These are phyloP conservation scores for Andinoacara biseriatus DNA, from an alignment of 2,113 vertebrate species.

Conservation along the genomic window DNA sequence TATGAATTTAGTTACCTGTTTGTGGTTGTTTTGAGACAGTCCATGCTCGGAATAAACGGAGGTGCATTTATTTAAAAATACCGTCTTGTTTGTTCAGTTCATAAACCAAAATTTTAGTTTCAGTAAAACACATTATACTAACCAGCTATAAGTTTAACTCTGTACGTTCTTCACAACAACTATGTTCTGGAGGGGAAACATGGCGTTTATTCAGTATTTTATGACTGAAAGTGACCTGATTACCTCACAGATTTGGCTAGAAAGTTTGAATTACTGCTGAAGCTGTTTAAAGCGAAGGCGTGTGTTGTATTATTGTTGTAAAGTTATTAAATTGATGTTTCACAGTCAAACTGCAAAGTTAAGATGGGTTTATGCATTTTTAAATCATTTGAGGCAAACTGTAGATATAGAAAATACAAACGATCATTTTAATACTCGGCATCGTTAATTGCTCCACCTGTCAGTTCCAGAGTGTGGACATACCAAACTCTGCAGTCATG, in stretches of 20 bases:
- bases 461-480: background rate
- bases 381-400: background rate
- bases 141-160: background rate
- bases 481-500: background rate
- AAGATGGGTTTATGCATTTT: background rate
- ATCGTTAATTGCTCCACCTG: background rate
- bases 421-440: background rate
- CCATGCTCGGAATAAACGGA: background rate
- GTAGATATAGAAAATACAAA: background rate
- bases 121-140: background rate
- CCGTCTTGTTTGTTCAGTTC: background rate
- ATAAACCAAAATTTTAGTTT: background rate
- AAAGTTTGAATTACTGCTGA: background rate
- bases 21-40: background rate
- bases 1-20: background rate
- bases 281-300: background rate
- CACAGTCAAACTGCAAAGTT: background rate
- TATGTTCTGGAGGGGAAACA: rapidly evolving
- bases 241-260: background rate
- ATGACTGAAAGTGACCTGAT: background rate
- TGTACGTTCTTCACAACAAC: background rate
- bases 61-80: background rate
- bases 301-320: rapidly evolving
- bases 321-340: background rate
- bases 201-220: rapidly evolving